A percentile compares a stretch with the other conserved stretches of the same genome.
Evolutionary conservation across 1,140 invertebrate species (phyloP).

Genomic region (Drosophila takahashii): DNA sequence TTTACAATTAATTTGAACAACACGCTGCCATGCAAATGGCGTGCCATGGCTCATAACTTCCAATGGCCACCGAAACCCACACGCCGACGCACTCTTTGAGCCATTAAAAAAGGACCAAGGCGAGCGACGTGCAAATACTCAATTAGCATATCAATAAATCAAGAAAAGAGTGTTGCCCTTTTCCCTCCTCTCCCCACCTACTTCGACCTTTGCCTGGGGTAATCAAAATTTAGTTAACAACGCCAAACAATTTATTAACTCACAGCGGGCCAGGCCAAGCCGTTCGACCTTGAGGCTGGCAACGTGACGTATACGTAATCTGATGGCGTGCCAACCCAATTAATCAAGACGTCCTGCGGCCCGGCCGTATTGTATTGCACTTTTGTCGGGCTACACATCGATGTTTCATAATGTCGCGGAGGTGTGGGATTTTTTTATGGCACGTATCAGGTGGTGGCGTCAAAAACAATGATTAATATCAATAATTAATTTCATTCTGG

Average conservation of each 20-base stretch:
- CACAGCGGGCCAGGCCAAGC: constrained; percentile 22
- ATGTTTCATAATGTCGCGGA: constrained; percentile 1
- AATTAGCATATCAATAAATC: constrained; percentile 83
- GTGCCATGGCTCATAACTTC: constrained; percentile 82
- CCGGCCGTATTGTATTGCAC: constrained; percentile 29
- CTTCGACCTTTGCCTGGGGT: constrained; percentile 18
- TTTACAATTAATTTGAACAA: constrained; percentile 82
- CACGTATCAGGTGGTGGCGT: constrained; percentile 13
- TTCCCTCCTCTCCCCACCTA: background rate
- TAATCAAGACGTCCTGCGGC: constrained; percentile 68
- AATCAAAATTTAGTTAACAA: constrained; percentile 81
- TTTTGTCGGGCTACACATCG: constrained; percentile 19
- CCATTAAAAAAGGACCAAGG: constrained; percentile 32
- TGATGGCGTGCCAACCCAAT: constrained; percentile 71
- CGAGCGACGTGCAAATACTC: constrained; percentile 76
- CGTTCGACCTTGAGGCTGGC: constrained; percentile 50
- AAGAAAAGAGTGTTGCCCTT: constrained; percentile 59
- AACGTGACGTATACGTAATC: constrained; percentile 65
- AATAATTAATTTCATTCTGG: constrained; percentile 19
- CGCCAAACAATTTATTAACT: constrained; percentile 79
- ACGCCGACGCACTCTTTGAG: constrained; percentile 31
- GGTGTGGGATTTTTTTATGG: constrained; percentile 22
- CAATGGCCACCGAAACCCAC: constrained; percentile 24
- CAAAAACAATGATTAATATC: constrained; percentile 46
- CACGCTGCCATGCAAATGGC: constrained; percentile 77